Percentiles rank a stretch among this genome's conserved stretches.
phyloP scores from a whole-genome alignment of 2,113 vertebrate species.

The Seriola quinqueradiata region DNA sequence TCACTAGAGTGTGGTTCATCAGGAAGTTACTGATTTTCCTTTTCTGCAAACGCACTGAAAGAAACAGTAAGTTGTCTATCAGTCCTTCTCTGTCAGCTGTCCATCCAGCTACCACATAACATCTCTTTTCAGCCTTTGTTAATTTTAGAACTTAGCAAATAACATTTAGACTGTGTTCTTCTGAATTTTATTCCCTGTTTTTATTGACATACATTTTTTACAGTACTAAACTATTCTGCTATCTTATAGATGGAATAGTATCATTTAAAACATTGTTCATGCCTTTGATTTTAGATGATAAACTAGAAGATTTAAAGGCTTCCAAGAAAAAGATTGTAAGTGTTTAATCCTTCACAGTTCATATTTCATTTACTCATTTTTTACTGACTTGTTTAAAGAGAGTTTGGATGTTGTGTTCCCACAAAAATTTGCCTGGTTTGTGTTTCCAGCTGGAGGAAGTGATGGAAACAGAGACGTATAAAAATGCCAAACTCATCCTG shows the following conservation, averaged over 20 bases:
- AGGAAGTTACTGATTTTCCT: slow-evolving; percentile 94
- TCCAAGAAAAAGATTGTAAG: slow-evolving; percentile 98
- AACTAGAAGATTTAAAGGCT: slow-evolving; percentile 93
- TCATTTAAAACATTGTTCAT: not conserved
- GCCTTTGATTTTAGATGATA: slow-evolving; percentile 88
- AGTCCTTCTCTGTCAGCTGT: not conserved
- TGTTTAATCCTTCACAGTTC: slow-evolving; percentile 36
- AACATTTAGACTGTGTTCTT: not conserved
- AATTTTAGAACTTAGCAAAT: not conserved
- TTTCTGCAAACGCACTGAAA: slow-evolving; percentile 96
- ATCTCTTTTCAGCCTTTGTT: too few species aligned
- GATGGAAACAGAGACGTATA: slow-evolving; percentile 99
- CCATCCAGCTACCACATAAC: not conserved
- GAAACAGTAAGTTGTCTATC: slow-evolving; percentile 90
- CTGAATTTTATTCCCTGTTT: not conserved
- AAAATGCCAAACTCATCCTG: slow-evolving; percentile 96
- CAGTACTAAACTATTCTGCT: not conserved
- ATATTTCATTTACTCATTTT: not conserved
- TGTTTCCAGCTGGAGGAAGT: slow-evolving; percentile 94
- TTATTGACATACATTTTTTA: too few species aligned
- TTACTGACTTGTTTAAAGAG: not conserved
- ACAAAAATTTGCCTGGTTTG: slow-evolving; percentile 3
- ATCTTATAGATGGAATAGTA: not conserved
- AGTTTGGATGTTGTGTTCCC: not conserved
- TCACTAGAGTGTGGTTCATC: slow-evolving; percentile 90